These are phyloP conservation scores for Caenorhabditis drosophilae DNA, from an alignment of 2,888 invertebrate species.

Conservation along the genomic window DNA sequence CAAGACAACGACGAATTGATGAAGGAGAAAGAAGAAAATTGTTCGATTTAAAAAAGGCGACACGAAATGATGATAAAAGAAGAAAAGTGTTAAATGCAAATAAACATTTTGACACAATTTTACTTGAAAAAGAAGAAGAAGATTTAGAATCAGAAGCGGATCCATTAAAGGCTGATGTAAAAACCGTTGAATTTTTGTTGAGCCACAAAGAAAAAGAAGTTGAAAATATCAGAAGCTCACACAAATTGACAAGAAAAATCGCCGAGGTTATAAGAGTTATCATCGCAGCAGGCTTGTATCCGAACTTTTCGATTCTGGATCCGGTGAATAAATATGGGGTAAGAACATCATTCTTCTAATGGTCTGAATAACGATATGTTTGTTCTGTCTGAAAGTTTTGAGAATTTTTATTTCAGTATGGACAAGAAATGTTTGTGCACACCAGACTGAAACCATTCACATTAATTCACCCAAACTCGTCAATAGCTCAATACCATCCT, in stretches of 20 bases:
- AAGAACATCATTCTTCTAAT: no score
- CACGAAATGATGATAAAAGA: slow-evolving; percentile 46
- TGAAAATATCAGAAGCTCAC: slow-evolving; percentile 40
- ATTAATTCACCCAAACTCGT: slow-evolving; percentile 62
- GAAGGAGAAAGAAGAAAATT: slow-evolving; percentile 88
- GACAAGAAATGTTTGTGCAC: slow-evolving; percentile 65
- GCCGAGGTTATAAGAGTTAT: slow-evolving; percentile 72
- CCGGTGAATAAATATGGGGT: slow-evolving; percentile 89
- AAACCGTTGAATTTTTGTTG: slow-evolving; percentile 54
- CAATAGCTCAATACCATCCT: slow-evolving; percentile 57
- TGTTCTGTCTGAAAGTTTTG: no score
- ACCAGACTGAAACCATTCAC: slow-evolving; percentile 59
- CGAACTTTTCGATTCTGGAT: slow-evolving; percentile 92
- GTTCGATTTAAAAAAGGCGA: slow-evolving; percentile 78
- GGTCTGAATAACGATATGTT: no score
- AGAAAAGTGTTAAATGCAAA: slow-evolving; percentile 76
- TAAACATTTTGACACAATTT: slow-evolving; percentile 61
- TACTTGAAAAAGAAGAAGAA: slow-evolving; percentile 53
- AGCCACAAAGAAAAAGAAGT: slow-evolving; percentile 51
- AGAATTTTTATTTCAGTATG: slow-evolving; percentile 51
- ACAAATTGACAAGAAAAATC: slow-evolving; percentile 41
- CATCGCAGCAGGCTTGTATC: slow-evolving; percentile 89
- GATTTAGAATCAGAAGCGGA: slow-evolving; percentile 44
- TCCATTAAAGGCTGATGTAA: slow-evolving; percentile 52
- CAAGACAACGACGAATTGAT: slow-evolving; percentile 73